These are phyloP conservation scores for Callinectes sapidus DNA, from an alignment of 2,888 invertebrate species.

Conservation along the genomic window DNA sequence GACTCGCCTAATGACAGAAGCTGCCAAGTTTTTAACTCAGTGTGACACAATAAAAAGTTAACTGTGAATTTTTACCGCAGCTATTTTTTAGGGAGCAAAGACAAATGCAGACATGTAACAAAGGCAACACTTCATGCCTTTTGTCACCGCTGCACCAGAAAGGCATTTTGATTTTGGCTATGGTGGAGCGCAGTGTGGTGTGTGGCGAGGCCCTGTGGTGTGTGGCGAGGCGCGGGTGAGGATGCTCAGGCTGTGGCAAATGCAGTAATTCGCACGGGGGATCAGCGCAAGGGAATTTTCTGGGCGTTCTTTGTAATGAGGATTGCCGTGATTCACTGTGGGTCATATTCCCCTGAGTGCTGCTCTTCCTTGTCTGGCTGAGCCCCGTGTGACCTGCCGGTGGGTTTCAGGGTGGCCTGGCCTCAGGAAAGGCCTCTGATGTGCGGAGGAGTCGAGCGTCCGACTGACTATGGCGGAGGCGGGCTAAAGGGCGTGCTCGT, in stretches of 20 bases:
- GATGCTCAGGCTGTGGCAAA: neutral
- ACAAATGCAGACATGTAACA: neutral
- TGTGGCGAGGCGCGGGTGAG: neutral
- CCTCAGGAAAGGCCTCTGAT: slow-evolving; percentile 16
- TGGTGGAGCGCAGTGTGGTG: neutral
- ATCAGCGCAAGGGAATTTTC: neutral
- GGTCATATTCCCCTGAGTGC: neutral
- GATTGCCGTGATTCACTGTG: neutral
- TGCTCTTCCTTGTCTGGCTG: neutral
- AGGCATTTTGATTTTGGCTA: neutral
- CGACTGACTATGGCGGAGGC: slow-evolving; percentile 36
- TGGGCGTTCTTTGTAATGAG: neutral
- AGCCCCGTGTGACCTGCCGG: slow-evolving; percentile 5
- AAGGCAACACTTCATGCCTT: neutral
- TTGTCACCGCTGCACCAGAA: neutral
- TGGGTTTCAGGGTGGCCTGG: neutral
- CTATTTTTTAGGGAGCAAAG: neutral
- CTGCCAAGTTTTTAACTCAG: neutral
- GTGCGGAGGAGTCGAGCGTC: slow-evolving; percentile 19
- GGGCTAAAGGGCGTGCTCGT: slow-evolving; percentile 43
- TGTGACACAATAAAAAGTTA: neutral
- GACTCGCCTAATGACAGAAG: neutral
- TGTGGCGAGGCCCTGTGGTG: neutral
- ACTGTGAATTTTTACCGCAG: neutral
- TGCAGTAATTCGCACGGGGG: neutral